Evolutionary conservation across 2,113 vertebrate species (phyloP).

Genomic region (Dunckerocampus dactyliophorus): DNA sequence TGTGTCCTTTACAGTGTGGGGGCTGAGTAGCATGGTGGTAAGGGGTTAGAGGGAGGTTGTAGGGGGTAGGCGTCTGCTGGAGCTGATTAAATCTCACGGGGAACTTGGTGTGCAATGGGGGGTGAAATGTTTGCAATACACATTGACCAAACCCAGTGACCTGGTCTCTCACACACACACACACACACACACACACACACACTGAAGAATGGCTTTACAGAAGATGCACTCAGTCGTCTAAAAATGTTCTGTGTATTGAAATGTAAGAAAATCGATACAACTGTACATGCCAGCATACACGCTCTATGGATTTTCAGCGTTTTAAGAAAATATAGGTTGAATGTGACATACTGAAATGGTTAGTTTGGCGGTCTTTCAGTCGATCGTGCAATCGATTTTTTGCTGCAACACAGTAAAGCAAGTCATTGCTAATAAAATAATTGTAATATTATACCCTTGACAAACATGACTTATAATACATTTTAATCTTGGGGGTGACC

Average conservation of each 20-base stretch:
- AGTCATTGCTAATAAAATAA: no score
- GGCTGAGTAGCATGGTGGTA: background rate
- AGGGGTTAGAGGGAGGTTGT: background rate
- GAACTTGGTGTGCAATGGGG: constrained; percentile 30
- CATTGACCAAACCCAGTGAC: constrained; percentile 32
- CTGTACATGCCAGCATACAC: background rate
- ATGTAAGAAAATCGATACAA: background rate
- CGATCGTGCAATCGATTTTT: no score
- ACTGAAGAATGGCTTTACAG: constrained; percentile 22
- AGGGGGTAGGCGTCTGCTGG: background rate
- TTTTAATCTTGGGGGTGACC: no score
- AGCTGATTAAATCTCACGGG: constrained; percentile 31
- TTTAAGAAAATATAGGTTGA: background rate
- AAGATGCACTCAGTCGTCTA: constrained; percentile 13
- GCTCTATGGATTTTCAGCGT: background rate
- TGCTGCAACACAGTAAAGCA: no score
- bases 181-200: constrained; percentile 9
- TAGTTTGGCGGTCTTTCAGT: no score
- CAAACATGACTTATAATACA: no score
- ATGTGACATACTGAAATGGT: background rate
- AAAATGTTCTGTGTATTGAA: constrained; percentile 1
- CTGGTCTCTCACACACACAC: constrained; percentile 8
- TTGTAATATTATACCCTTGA: no score
- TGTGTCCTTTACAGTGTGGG: background rate
- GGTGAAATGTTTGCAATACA: constrained; percentile 39